Percentiles rank a stretch among this genome's conserved stretches.
Conservation (phyloP, 2,888 invertebrate species). For the Nymphalis urticae region DNA sequence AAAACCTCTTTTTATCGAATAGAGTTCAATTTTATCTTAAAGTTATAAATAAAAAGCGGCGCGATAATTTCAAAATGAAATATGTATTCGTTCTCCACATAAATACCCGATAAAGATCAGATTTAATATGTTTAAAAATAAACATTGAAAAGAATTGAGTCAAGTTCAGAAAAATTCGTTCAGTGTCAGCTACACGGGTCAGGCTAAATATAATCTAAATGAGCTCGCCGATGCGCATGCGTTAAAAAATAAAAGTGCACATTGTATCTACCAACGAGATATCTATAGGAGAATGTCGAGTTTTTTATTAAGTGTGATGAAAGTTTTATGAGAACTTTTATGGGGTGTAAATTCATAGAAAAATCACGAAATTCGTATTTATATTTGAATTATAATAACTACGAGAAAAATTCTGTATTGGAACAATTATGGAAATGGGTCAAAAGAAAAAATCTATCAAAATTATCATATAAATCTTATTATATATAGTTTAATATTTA, state of each 20-base stretch:
- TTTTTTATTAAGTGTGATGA: not conserved
- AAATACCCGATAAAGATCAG: conserved; percentile 34
- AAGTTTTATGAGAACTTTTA: not conserved
- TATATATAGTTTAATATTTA: no score
- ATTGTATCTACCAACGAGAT: not conserved
- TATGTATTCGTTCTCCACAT: conserved; percentile 22
- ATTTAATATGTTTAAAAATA: conserved; percentile 41
- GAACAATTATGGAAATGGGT: no score
- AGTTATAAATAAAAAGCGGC: conserved; percentile 10
- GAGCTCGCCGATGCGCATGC: conserved; percentile 15
- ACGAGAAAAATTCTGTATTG: no score
- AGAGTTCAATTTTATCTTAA: conserved; percentile 3
- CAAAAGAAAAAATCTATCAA: no score
- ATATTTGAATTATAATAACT: no score
- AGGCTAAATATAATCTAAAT: conserved; percentile 32
- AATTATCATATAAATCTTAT: no score
- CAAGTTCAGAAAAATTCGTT: conserved; percentile 59
- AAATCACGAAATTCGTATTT: not conserved
- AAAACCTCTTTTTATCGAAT: not conserved
- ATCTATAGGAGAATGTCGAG: not conserved
- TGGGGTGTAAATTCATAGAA: not conserved
- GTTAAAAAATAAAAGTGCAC: conserved; percentile 7
- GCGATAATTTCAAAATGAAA: conserved; percentile 13
- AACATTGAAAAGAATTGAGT: conserved; percentile 58
- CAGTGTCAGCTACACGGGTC: conserved; percentile 36